Evolutionary conservation across 2,888 invertebrate genomes (phyloP).

Genomic region (Aethes cnicana): DNA sequence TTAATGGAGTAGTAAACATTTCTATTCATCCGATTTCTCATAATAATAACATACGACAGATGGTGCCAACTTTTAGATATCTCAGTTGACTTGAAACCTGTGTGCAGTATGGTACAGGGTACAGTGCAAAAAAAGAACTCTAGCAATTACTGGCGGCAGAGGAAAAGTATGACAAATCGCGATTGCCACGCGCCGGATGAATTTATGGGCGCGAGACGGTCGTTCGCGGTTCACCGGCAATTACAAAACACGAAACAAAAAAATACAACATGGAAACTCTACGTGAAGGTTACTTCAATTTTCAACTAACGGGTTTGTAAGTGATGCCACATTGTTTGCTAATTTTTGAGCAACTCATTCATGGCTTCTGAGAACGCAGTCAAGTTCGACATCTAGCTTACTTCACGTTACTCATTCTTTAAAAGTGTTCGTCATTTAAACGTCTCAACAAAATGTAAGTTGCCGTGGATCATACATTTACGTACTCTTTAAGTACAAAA

Average conservation of each 20-base stretch:
- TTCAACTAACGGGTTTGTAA: background rate
- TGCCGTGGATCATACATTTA: no score
- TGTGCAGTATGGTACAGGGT: constrained; percentile 3
- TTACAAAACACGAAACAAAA: constrained; percentile 47
- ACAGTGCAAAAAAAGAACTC: constrained; percentile 25
- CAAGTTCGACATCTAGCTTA: no score
- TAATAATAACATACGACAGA: no score
- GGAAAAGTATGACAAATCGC: constrained; percentile 70
- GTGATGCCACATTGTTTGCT: background rate
- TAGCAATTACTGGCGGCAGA: constrained; percentile 35
- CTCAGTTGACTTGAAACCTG: no score
- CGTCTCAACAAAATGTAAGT: no score
- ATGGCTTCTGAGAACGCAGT: no score
- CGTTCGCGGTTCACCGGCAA: constrained; percentile 42
- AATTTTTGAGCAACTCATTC: no score
- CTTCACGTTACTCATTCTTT: no score
- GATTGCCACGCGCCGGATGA: constrained; percentile 49
- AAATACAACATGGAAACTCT: constrained; percentile 34
- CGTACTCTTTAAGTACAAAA: no score
- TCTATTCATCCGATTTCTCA: no score
- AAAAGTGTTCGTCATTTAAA: no score
- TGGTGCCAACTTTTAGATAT: background rate
- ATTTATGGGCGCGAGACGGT: constrained; percentile 46
- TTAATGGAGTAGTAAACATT: no score
- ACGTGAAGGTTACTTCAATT: background rate